Evolutionary conservation across 2,888 invertebrate species (phyloP), one percentile per base, ranked within the genome.

Genomic region (Brachyopa scutellaris): DNA sequence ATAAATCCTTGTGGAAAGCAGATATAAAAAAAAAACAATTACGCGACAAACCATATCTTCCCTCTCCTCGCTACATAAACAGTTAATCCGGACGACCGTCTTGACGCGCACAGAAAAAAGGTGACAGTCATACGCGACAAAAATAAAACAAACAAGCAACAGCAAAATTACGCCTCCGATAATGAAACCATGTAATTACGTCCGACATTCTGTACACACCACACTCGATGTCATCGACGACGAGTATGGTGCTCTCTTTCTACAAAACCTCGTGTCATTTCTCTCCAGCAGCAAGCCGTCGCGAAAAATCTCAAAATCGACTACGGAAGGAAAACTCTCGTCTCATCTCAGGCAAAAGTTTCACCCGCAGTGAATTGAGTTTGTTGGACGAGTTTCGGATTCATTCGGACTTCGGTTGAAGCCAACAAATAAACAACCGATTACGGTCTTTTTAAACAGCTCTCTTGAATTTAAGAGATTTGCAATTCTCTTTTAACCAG

Each of bases 151-250:
- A 31, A n/a, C n/a, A n/a, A n/a, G 47, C 67, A 69, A 57, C 57
- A 59, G 21, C 23, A 33, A 72, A 38, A 72, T 31, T 36, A 62
- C 72, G 42, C 72, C 61, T 62, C 9, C 72, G 61, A 62, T 62
- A 62, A 62, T 72, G 55, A 64, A 73, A 55, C 51, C 55, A 21
- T 73, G 53, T 73, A 62, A 73, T 73, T 73, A 62, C 72, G 45
- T 55, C 53, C 62, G 29, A 45, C 62, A 53, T 62, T 61, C 40
- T 29, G 31, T 49, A 49, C 59, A 38, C 23, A 57, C 29, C 29
- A 53, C 38, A 38, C 17, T 62, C 36, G 47, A 21, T 62, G 47
- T 26, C 23, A 23, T 23, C 36, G 23, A n/a, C n/a, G n/a, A n/a
- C n/a, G n/a, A n/a, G n/a, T n/a, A n/a, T n/a, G n/a, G n/a, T 8